Evolutionary conservation across 2,113 vertebrate species (phyloP).

Genomic region (Semnornis frantzii): DNA sequence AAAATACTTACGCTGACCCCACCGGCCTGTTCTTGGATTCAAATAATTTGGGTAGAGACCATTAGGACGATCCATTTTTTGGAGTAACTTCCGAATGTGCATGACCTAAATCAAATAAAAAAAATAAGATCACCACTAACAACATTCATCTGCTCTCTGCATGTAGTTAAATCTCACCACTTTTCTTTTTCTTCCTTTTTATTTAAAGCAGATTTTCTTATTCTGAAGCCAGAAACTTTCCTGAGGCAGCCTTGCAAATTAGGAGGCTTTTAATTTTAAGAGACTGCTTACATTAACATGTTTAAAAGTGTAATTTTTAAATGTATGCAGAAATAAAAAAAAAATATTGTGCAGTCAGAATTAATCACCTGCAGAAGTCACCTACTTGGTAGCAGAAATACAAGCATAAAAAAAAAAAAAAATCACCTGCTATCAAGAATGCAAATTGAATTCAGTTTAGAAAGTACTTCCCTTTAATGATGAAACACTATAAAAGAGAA

Average conservation of each 20-base stretch:
- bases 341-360: not conserved
- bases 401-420: not conserved
- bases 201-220: not conserved
- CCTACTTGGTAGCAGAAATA: not conserved
- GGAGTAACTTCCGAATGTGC: slow-evolving; percentile 96
- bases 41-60: slow-evolving; percentile 99
- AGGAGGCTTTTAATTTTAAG: not conserved
- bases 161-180: not conserved
- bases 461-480: not conserved
- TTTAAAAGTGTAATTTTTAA: not conserved
- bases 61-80: slow-evolving; percentile 98
- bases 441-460: not conserved
- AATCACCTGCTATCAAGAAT: not conserved
- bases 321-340: not conserved
- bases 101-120: slow-evolving; percentile 86
- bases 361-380: not conserved
- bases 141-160: not conserved
- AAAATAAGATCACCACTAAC: slow-evolving; percentile 29
- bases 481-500: not conserved
- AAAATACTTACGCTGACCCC: slow-evolving; percentile 95
- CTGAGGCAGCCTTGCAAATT: not conserved
- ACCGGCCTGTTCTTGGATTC: slow-evolving; percentile 96
- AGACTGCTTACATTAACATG: not conserved
- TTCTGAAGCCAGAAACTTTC: not conserved
- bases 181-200: not conserved